Evolutionary conservation across 2,888 invertebrate species (phyloP), one percentile per base, ranked within the genome.

Genomic region (Lathronympha strigana): DNA sequence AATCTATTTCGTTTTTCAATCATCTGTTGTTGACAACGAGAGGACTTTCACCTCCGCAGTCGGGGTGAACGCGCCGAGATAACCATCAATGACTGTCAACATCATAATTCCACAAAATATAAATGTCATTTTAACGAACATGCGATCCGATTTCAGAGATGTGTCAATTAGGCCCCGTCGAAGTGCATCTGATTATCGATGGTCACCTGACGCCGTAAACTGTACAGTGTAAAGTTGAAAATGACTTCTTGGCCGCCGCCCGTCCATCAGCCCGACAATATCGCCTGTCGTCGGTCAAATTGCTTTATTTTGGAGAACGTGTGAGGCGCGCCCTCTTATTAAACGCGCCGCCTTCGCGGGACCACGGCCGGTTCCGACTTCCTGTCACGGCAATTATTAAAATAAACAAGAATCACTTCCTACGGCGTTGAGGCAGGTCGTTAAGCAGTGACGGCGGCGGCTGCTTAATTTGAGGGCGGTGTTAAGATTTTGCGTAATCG

Each of bases 401-500:
- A 88, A 87, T 90, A 88, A 90, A 90, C 87, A 90, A 85, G 88
- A 89, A 87, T 88, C 85, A 86, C 90, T 91, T 91, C 91, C 90
- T 90, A 79, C 76, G 82, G 73, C 73, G 76, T 79, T 79, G 74
- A 80, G 82, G 82, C 79, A 81, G 78, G 79, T 84, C 81, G 83
- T 86, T 82, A 81, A 80, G 76, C 31, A 31, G 72, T 73, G 73
- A 75, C 79, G 81, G 83, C 82, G 79, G 76, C 74, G 67, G 68
- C 72, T 70, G 70, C 72, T 80, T 90, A 88, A 90, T 88, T 85
- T 86, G 77, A 86, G 80, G 83, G 82, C 83, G 82, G 82, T 76
- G 75, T 71, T 74, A 78, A 75, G 76, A 78, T 81, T 86, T 86
- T 83, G 84, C 83, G 83, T 85, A 87, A 87, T 84, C 81, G 77